Conservation (phyloP, 2,888 invertebrate genomes). For the Latrodectus elegans region DNA sequence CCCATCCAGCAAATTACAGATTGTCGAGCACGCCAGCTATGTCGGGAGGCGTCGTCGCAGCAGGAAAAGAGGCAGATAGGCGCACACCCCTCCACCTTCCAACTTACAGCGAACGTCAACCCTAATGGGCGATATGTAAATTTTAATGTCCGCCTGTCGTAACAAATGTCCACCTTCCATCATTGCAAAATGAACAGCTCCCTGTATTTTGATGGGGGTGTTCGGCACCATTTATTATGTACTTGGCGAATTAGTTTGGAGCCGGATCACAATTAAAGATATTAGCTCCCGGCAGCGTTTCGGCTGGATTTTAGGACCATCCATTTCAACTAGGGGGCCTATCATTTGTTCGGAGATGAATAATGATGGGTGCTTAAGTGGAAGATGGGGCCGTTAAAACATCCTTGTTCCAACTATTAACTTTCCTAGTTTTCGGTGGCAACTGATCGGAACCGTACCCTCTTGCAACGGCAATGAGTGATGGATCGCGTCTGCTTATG, state of each 20-base stretch:
- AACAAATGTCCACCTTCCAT: conserved; percentile 1
- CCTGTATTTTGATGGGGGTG: not conserved
- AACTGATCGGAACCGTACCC: too few relatives aligned
- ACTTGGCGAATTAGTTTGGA: conserved; percentile 2
- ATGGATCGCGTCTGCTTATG: too few relatives aligned
- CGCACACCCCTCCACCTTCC: not conserved
- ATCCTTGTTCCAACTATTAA: too few relatives aligned
- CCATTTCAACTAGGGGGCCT: too few relatives aligned
- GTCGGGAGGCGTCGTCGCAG: not conserved
- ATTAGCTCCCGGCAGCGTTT: not conserved
- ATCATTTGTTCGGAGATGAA: too few relatives aligned
- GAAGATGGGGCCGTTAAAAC: too few relatives aligned
- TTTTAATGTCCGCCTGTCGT: conserved; percentile 14
- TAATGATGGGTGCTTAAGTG: too few relatives aligned
- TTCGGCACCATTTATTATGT: not conserved
- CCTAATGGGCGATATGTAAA: conserved; percentile 23
- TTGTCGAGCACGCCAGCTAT: not conserved
- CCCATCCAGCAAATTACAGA: not conserved
- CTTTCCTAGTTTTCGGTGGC: too few relatives aligned
- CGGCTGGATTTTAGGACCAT: too few relatives aligned
- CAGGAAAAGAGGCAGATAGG: not conserved
- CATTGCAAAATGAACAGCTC: not conserved
- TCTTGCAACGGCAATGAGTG: too few relatives aligned
- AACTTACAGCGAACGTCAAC: not conserved
- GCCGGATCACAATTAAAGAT: not conserved